These are phyloP conservation scores for Phoenicopterus ruber DNA, from an alignment of 2,113 vertebrate genomes.

Conservation along the genomic window DNA sequence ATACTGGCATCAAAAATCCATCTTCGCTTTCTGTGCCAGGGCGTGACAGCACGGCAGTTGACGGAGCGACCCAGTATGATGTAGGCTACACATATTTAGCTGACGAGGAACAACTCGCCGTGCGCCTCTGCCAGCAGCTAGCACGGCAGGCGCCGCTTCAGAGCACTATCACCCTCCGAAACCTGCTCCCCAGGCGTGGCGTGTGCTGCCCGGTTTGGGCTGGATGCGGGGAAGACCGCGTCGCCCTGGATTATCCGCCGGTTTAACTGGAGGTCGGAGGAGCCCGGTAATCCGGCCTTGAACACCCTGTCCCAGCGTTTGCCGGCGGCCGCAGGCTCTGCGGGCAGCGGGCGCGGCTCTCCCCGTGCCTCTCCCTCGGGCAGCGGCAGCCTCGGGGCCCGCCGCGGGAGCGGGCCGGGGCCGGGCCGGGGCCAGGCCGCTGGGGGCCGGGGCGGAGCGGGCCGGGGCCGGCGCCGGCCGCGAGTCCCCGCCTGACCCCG, in stretches of 20 bases:
- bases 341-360: not conserved
- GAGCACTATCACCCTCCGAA: not conserved
- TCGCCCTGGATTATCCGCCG: not conserved
- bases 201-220: not conserved
- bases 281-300: not conserved
- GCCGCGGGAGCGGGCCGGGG: not conserved
- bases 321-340: not conserved
- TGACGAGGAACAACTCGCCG: rapidly evolving
- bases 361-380: not conserved
- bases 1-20: not conserved
- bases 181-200: not conserved
- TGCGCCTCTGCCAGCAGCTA: not conserved
- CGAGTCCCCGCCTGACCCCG: not conserved
- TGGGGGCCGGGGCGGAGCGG: not conserved
- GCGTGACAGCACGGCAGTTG: not conserved
- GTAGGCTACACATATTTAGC: rapidly evolving
- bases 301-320: rapidly evolving
- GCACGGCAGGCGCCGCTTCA: not conserved
- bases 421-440: not conserved
- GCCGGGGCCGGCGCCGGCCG: not conserved
- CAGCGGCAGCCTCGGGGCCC: not conserved
- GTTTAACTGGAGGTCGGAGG: not conserved
- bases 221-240: not conserved
- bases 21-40: rapidly evolving
- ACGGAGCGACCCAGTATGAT: rapidly evolving